phyloP scores from a whole-genome alignment of 2,113 vertebrate species.

The Uropsilus gracilis region DNA sequence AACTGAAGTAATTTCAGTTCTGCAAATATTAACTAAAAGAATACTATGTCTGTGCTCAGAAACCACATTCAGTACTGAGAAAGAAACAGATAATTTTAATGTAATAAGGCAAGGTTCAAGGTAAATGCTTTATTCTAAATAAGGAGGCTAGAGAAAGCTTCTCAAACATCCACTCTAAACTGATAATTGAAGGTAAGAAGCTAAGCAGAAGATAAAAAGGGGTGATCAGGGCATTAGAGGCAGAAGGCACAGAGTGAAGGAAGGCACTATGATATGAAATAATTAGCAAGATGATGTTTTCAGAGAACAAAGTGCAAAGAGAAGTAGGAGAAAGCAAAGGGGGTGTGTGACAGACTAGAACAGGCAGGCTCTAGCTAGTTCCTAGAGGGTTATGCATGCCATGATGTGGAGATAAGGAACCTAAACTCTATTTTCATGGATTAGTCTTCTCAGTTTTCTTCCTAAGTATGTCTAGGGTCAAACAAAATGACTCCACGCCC shows the following conservation, averaged over 20 bases:
- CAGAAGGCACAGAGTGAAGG: not conserved
- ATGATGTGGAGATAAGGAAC: not conserved
- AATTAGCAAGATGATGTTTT: not conserved
- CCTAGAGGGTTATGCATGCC: not conserved
- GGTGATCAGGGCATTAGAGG: not conserved
- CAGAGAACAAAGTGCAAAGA: not conserved
- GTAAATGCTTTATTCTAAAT: constrained; percentile 27
- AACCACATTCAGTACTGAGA: not conserved
- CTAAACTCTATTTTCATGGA: not conserved
- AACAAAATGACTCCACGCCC: not conserved
- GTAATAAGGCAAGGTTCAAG: constrained; percentile 9
- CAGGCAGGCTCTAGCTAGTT: not conserved
- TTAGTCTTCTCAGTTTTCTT: not conserved
- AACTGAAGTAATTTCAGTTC: constrained; percentile 15
- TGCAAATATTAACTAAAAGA: constrained; percentile 13
- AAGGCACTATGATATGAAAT: not conserved
- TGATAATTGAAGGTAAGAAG: not conserved
- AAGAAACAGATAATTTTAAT: not conserved
- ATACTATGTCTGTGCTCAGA: not conserved
- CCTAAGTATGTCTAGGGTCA: not conserved
- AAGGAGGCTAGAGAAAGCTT: not conserved
- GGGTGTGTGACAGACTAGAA: not conserved
- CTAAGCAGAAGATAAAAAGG: constrained; percentile 16
- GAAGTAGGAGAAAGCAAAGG: not conserved
- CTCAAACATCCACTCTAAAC: not conserved